A percentile compares a stretch with the other conserved stretches of the same genome.
These are phyloP conservation scores for Halesus radiatus DNA, from an alignment of 1,140 invertebrate genomes.

Conservation along the genomic window DNA sequence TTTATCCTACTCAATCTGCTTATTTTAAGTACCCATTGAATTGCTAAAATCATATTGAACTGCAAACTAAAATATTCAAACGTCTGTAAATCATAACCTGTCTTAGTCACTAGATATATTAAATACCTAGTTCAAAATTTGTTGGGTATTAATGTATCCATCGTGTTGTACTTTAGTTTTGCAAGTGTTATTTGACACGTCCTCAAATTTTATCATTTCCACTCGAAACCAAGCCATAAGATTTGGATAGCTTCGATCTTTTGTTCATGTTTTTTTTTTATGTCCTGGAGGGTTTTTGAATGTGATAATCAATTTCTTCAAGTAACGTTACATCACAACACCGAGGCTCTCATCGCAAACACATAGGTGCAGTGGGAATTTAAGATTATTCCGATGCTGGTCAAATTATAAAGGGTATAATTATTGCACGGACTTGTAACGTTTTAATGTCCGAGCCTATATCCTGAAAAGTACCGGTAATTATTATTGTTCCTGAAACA, in stretches of 20 bases:
- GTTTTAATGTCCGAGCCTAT: constrained; percentile 4
- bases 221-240: too few relatives aligned
- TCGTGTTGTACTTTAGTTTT: not conserved
- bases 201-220: too few relatives aligned
- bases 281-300: too few relatives aligned
- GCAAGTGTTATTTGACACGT: not conserved
- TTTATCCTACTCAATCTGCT: constrained; percentile 17
- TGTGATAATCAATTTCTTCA: not conserved
- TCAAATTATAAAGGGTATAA: constrained; percentile 4
- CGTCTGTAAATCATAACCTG: constrained; percentile 11
- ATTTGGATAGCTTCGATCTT: too few relatives aligned
- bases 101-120: not conserved
- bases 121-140: too few relatives aligned
- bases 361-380: constrained; percentile 1
- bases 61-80: constrained; percentile 1
- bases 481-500: not conserved
- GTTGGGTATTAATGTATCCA: too few relatives aligned
- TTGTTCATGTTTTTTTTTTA: too few relatives aligned
- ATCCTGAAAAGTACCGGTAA: not conserved
- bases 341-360: not conserved
- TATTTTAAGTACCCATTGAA: constrained; percentile 41
- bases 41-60: constrained; percentile 25
- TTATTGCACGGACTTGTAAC: not conserved
- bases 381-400: constrained; percentile 12
- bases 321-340: constrained; percentile 5